Evolutionary conservation across 2,113 vertebrate species (phyloP).

Genomic region (Crotalus tigris): DNA sequence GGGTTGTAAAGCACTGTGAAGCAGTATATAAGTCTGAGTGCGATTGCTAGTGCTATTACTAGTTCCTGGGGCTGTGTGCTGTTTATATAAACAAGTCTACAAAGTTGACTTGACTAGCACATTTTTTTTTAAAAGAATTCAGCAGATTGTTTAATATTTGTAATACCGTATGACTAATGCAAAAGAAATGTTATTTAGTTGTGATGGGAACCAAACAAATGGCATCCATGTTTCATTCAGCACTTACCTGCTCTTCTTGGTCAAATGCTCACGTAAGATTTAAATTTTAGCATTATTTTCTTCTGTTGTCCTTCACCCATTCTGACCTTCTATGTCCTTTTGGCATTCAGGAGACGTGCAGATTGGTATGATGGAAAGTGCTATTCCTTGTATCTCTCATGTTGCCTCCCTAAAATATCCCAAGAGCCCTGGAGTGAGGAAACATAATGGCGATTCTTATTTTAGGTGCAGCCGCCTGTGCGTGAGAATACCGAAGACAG

Average conservation of each 20-base stretch:
- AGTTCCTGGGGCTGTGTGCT: not conserved
- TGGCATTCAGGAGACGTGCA: not conserved
- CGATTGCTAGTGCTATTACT: too few relatives aligned
- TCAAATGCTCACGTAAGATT: not conserved
- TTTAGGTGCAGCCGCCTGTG: slow-evolving; percentile 77
- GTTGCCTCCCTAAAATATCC: not conserved
- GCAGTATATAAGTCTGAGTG: too few relatives aligned
- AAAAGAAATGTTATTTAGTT: not conserved
- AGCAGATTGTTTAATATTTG: not conserved
- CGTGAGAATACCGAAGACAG: slow-evolving; percentile 81
- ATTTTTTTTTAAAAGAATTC: not conserved
- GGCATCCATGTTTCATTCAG: not conserved
- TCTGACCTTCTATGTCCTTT: not conserved
- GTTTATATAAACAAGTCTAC: not conserved
- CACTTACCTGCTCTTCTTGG: not conserved
- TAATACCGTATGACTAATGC: not conserved
- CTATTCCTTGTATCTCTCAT: not conserved
- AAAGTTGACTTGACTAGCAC: not conserved
- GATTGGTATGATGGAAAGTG: not conserved
- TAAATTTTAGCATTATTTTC: not conserved
- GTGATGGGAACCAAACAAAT: not conserved
- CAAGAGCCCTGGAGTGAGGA: not conserved
- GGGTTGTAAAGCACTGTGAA: too few relatives aligned
- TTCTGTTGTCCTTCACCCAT: not conserved
- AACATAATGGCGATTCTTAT: rapidly evolving